phyloP scores from a whole-genome alignment of 2,113 vertebrate species.

The Neolamprologus devosi region DNA sequence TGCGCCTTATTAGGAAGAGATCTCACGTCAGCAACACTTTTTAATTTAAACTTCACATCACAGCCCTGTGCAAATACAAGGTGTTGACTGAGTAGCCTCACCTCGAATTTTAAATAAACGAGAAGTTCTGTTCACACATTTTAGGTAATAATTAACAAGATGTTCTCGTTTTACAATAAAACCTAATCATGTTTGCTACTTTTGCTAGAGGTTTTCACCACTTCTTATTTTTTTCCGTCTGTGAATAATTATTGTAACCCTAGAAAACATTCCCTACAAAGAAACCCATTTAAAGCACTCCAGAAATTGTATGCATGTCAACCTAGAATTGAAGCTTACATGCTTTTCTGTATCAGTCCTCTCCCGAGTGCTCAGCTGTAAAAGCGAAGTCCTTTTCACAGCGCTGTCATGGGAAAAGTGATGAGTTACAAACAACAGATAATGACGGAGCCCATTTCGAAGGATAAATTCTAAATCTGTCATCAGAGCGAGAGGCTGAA shows the following conservation, averaged over 20 bases:
- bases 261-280: neutral
- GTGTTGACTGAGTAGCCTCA: neutral
- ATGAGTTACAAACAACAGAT: conserved; percentile 41
- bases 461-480: conserved; percentile 23
- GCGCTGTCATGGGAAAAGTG: conserved; percentile 5
- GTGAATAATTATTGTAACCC: neutral
- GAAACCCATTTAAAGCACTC: neutral
- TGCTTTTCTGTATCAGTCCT: neutral
- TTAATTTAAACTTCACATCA: neutral
- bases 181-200: neutral
- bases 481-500: neutral
- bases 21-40: neutral
- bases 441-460: conserved; percentile 31
- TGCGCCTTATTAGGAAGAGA: neutral
- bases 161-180: neutral
- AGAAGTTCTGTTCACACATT: neutral
- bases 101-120: neutral
- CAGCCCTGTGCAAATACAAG: neutral
- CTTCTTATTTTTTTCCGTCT: neutral
- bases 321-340: neutral
- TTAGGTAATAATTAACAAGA: neutral
- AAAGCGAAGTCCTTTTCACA: conserved; percentile 7
- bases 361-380: neutral
- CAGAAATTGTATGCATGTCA: neutral
- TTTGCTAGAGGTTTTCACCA: neutral